Base-by-base conservation (phyloP, 1,140 invertebrate species). In the Trichonephila inaurata region DNA sequence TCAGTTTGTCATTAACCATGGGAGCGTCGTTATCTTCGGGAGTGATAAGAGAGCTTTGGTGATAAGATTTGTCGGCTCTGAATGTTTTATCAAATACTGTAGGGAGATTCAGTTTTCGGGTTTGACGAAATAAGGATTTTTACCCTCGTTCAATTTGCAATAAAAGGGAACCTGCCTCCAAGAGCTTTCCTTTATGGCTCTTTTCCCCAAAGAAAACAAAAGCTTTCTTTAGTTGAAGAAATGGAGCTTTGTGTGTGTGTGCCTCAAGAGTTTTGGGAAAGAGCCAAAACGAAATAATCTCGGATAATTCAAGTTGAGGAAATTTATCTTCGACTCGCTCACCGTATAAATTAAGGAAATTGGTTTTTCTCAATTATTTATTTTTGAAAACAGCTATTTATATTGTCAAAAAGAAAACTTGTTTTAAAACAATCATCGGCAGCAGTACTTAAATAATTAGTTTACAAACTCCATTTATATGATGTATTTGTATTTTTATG, bases 141-240 rank as follows among this genome's bases (percentile, higher is more conserved):
- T 82, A 64, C n/a, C 51, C 51, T 61, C 92, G 21, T 93, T 93
- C 85, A 93, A 93, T 93, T 88, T 93, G 92, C 92, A 93, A 82
- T 93, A 93, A 93, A 93, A 93, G 61, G 64, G 60, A 88, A 82
- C 85, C 58, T 62, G 89, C 24, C 89, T 51, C 51, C 44, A 21
- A 91, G 24, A 40, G 44, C 60, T 81, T 69, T 51, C 89, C 89
- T 91, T 81, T 91, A 91, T 91, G 58, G 89, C 69, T 91, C 28
- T 82, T 91, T 81, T 81, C 86, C 62, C 19, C 66, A 66, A n/a
- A 88, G 83, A 88, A 40, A 64, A 64, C 86, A 64, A 88, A 58
- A 64, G 86, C 28, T 40, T 85, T 88, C 86, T 64, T 77, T 33
- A 77, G 24, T 18, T 28, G 4, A 33, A 77, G 72, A 28, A 77